These are phyloP conservation scores for Trinectes maculatus DNA, from an alignment of 2,113 vertebrate species.

Conservation along the genomic window DNA sequence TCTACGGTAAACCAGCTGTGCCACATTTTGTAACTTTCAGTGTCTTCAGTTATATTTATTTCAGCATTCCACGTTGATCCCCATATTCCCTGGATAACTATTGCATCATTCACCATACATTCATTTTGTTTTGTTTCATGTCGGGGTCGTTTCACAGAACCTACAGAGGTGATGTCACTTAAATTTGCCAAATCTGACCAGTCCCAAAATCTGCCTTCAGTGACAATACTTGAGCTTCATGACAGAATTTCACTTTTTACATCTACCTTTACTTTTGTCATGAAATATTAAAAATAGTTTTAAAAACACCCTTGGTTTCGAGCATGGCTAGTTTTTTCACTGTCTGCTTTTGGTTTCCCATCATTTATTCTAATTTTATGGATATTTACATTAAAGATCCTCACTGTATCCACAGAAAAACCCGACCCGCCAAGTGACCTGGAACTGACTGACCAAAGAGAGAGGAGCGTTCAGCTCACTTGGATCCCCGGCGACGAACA, in stretches of 20 bases:
- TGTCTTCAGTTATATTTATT: neutral
- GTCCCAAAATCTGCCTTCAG: slow-evolving; percentile 1
- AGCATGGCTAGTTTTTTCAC: too few relatives aligned
- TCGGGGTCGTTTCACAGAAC: rapidly evolving
- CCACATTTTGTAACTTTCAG: slow-evolving; percentile 41
- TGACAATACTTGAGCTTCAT: slow-evolving; percentile 1
- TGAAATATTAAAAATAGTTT: neutral
- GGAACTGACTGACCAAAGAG: slow-evolving; percentile 89
- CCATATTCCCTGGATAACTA: too few relatives aligned
- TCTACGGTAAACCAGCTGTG: slow-evolving; percentile 91
- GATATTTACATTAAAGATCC: neutral
- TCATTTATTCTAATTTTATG: neutral
- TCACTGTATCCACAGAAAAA: slow-evolving; percentile 80
- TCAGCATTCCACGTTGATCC: neutral
- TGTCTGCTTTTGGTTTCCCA: neutral
- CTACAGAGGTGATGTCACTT: too few relatives aligned
- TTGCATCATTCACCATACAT: too few relatives aligned
- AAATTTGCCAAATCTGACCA: too few relatives aligned
- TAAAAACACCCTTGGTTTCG: too few relatives aligned
- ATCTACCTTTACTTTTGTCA: slow-evolving; percentile 1
- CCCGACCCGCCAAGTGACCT: slow-evolving; percentile 92
- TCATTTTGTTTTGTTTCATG: neutral
- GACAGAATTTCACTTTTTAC: neutral
- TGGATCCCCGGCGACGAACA: slow-evolving; percentile 94
- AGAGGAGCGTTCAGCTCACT: slow-evolving; percentile 88